These are phyloP conservation scores for Micromys minutus DNA, from an alignment of 2,113 vertebrate genomes.

Conservation along the genomic window DNA sequence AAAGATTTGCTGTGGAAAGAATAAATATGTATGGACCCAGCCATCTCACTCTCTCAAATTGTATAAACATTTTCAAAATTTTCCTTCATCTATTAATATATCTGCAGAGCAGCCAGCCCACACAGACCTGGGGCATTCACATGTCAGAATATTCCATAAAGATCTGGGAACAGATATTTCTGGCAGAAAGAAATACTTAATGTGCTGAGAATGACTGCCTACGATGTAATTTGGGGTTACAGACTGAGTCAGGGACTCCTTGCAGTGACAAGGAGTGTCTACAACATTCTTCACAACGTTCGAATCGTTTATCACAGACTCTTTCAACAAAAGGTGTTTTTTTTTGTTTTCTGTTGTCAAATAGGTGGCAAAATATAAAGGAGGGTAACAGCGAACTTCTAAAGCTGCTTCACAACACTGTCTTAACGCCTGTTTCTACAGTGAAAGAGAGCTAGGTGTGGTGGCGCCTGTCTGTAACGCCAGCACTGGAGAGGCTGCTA, in stretches of 20 bases:
- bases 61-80: constrained; percentile 59
- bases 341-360: background rate
- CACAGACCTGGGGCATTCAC: constrained; percentile 41
- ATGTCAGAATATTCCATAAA: constrained; percentile 65
- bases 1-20: constrained; percentile 61
- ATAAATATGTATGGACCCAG: constrained; percentile 56
- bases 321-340: background rate
- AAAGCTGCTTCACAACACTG: background rate
- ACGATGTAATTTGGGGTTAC: constrained; percentile 19
- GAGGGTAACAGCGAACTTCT: background rate
- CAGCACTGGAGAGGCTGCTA: background rate
- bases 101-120: constrained; percentile 50
- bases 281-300: constrained; percentile 38
- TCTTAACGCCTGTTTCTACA: background rate
- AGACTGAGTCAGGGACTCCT: background rate
- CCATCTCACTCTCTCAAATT: constrained; percentile 53
- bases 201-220: background rate
- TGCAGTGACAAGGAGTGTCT: constrained; percentile 14
- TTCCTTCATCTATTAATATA: constrained; percentile 56
- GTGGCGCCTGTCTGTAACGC: too few species aligned
- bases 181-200: constrained; percentile 53
- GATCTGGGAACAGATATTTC: constrained; percentile 60
- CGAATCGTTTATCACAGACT: background rate
- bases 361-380: constrained; percentile 18
- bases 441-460: background rate